Base-by-base conservation (phyloP, 2,113 vertebrate species). In the Notothenia rossii region DNA sequence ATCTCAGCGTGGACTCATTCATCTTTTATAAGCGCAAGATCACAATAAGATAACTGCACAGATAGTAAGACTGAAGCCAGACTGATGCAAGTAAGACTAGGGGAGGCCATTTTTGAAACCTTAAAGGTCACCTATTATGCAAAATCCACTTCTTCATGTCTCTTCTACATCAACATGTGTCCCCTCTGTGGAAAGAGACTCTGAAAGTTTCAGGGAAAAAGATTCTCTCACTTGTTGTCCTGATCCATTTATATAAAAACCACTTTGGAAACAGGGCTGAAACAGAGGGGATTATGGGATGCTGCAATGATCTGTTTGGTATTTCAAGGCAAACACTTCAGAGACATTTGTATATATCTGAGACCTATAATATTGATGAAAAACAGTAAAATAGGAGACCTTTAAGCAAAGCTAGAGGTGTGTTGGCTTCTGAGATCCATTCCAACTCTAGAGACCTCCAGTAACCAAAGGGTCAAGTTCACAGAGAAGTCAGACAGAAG, bases 391-490 rank as follows among this genome's bases (percentile, higher is more conserved):
- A 29, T 29, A 29, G 29, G 29, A 3, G 29, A 29, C 18, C 14
- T 62, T 74, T 54, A 59, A 74, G 17, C 10, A 43, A 71, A 18
- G 33, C 66, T 20, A 1, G 43, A 65, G 43, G 36, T 72, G 49
- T 2, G 11, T 14, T 50, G 18, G 12, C 56, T 70, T 64, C 56
- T 10, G 8, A 43, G 67, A 64, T 77, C 60, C 6, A 49, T 48
- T 59, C 13, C 13, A 61, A 53, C 36, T 48, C 55, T 25, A 17
- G 43, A 72, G 3, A 51, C n/a, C 72, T 40, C 29, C 40, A 67
- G 51, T 25, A 75, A n/a, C 61, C 72, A 74, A 18, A 70, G 68
- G 81, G 65, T n/a, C 18, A 49, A 80, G 70, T 67, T 81, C 51
- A 81, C 7, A 11, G 29, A 70, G 67, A 61, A 75, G 75, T 82